A percentile compares a stretch with the other conserved stretches of the same genome.
Evolutionary conservation across 2,113 vertebrate genomes (phyloP).

Genomic region (Emydocephalus ijimae): DNA sequence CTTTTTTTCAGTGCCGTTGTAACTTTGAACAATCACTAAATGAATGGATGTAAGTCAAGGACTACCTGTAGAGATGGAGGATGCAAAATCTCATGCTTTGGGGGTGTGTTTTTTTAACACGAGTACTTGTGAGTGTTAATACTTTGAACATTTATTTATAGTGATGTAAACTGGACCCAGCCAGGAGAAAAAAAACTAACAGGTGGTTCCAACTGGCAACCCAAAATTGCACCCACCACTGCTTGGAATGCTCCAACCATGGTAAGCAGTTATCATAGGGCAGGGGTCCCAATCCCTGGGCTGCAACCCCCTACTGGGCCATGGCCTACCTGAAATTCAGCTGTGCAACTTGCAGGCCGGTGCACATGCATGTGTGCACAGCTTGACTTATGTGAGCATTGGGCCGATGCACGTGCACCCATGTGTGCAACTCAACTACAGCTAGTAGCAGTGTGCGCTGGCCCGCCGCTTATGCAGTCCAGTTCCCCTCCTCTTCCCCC

Average conservation of each 20-base stretch:
- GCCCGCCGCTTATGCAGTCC: accelerated
- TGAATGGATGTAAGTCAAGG: not conserved
- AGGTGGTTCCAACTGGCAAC: slow-evolving; percentile 94
- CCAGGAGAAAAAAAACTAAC: slow-evolving; percentile 94
- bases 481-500: not conserved
- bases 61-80: not conserved
- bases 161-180: slow-evolving; percentile 95
- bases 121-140: slow-evolving; percentile 33
- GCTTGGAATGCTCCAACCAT: slow-evolving; percentile 93
- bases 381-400: not conserved
- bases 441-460: not conserved
- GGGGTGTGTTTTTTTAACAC: not conserved
- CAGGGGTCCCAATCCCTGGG: not conserved
- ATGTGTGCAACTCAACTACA: not conserved
- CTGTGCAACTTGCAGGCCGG: not conserved
- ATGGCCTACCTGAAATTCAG: not conserved
- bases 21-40: not conserved
- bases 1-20: not conserved
- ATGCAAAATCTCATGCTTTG: not conserved
- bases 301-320: not conserved
- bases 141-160: slow-evolving; percentile 66
- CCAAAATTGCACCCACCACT: slow-evolving; percentile 90
- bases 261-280: slow-evolving; percentile 72
- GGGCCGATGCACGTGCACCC: not conserved
- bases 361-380: not conserved